Evolutionary conservation across 2,888 invertebrate species (phyloP).

Genomic region (Caenorhabditis drosophilae): DNA sequence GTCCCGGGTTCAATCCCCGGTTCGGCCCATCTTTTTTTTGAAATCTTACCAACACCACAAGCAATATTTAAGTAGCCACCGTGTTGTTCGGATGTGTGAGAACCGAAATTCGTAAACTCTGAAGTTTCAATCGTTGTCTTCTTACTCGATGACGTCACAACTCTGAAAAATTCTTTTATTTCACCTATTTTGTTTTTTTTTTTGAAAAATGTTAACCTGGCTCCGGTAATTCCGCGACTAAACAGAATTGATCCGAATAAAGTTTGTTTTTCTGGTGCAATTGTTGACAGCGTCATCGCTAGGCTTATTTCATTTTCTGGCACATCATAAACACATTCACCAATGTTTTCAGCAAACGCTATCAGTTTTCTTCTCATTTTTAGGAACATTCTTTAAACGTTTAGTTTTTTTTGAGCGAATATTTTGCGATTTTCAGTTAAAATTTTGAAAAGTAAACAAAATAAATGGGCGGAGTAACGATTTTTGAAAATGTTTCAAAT

Average conservation of each 20-base stretch:
- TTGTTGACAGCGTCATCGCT: conserved; percentile 58
- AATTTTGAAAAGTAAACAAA: background rate
- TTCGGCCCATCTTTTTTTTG: background rate
- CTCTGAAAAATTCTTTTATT: conserved; percentile 29
- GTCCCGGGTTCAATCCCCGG: background rate
- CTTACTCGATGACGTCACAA: conserved; percentile 39
- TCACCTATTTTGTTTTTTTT: too few species aligned
- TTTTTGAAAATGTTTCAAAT: too few species aligned
- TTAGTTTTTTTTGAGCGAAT: background rate
- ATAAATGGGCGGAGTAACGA: too few species aligned
- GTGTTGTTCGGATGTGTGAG: conserved; percentile 52
- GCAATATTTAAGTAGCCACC: conserved; percentile 61
- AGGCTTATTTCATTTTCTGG: conserved; percentile 55
- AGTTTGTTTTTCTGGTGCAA: conserved; percentile 53
- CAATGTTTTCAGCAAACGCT: conserved; percentile 52
- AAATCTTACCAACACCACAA: conserved; percentile 52
- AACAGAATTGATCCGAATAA: conserved; percentile 60
- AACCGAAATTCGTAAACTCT: conserved; percentile 58
- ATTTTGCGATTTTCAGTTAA: background rate
- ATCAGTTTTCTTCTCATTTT: conserved; percentile 45
- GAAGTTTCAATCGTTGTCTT: conserved; percentile 44
- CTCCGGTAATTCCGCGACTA: conserved; percentile 57
- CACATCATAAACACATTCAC: conserved; percentile 57
- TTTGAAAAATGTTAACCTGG: conserved; percentile 32
- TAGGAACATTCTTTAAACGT: conserved; percentile 36